These are phyloP conservation scores for Heterodera filipjevi DNA, from an alignment of 2,888 invertebrate genomes.

Conservation along the genomic window DNA sequence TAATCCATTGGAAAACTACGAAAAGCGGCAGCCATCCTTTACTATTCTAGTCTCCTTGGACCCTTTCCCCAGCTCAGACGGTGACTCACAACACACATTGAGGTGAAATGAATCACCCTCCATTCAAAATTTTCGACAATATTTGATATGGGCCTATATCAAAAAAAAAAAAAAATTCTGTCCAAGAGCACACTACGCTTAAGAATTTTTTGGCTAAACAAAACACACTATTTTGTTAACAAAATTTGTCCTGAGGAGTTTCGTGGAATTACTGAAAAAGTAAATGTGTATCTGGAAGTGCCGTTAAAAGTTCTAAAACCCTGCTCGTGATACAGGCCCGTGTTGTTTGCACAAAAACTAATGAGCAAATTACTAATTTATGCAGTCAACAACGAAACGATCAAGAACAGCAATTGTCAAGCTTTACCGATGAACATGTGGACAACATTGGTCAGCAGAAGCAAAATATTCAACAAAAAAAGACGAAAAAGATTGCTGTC, in stretches of 20 bases:
- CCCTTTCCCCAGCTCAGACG: background rate
- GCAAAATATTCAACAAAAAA: background rate
- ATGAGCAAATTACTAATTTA: too few species aligned
- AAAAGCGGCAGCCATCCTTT: background rate
- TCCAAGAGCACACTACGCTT: too few species aligned
- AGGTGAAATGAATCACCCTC: background rate
- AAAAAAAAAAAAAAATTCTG: too few species aligned
- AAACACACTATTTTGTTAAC: too few species aligned
- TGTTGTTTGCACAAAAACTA: background rate
- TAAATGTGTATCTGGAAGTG: too few species aligned
- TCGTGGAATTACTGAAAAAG: too few species aligned
- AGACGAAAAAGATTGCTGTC: background rate
- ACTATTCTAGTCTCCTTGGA: slow-evolving; percentile 19
- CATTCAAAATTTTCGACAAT: background rate
- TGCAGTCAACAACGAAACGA: background rate
- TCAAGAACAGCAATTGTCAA: background rate
- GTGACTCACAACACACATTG: background rate
- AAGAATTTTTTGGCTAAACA: too few species aligned
- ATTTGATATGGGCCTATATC: too few species aligned
- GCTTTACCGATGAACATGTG: background rate
- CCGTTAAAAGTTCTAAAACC: too few species aligned
- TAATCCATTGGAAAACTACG: background rate
- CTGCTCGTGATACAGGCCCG: background rate
- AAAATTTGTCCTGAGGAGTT: too few species aligned
- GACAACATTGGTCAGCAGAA: background rate